Percentiles rank a stretch among this genome's conserved stretches.
Evolutionary conservation across 2,888 invertebrate genomes (phyloP).

Genomic region (Stegophylla sp.): DNA sequence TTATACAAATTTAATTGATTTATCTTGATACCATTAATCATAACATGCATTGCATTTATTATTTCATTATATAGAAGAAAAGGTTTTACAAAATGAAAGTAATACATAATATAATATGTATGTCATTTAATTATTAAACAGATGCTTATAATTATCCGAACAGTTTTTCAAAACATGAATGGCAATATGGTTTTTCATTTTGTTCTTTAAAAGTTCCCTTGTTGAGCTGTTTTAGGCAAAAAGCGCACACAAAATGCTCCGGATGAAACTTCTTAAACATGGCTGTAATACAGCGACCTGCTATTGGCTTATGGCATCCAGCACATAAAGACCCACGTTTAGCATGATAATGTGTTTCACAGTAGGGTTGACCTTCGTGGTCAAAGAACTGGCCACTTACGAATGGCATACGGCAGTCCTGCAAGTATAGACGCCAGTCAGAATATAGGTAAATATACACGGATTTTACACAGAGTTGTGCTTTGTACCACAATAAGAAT

Average conservation of each 20-base stretch:
- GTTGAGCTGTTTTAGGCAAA: conserved; percentile 95
- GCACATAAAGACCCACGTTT: conserved; percentile 96
- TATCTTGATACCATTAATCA: too few species aligned
- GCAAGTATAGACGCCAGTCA: conserved; percentile 62
- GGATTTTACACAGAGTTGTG: conserved; percentile 6
- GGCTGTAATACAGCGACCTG: conserved; percentile 94
- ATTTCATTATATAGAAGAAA: neutral
- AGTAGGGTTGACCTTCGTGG: conserved; percentile 96
- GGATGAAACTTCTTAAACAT: conserved; percentile 99
- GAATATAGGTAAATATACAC: neutral
- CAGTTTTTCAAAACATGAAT: conserved; percentile 94
- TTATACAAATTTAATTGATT: too few species aligned
- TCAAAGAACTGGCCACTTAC: conserved; percentile 98
- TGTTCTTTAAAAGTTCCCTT: conserved; percentile 99
- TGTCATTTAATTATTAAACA: neutral
- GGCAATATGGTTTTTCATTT: conserved; percentile 98
- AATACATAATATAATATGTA: neutral
- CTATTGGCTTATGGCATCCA: conserved; percentile 94
- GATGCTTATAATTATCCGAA: conserved; percentile 76
- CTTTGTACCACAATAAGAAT: conserved; percentile 9
- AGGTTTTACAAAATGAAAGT: neutral
- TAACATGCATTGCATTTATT: neutral
- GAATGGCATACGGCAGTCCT: conserved; percentile 98
- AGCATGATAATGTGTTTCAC: conserved; percentile 98
- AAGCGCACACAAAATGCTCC: conserved; percentile 99